These are phyloP conservation scores for Myiozetetes cayanensis DNA, from an alignment of 2,113 vertebrate genomes.

Conservation along the genomic window DNA sequence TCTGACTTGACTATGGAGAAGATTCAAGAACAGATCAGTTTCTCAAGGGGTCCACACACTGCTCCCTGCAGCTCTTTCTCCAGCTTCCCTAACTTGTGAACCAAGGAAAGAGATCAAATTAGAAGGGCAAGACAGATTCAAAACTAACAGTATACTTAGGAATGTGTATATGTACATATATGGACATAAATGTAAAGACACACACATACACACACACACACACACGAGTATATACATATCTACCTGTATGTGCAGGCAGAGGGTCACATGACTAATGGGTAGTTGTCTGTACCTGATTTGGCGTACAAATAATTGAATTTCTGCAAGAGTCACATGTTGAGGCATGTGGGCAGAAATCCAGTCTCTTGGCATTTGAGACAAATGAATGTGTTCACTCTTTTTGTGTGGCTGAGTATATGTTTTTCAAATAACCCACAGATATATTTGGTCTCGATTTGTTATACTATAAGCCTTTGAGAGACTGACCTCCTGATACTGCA, in stretches of 20 bases:
- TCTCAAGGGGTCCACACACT: accelerated
- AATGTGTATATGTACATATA: neutral
- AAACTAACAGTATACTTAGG: neutral
- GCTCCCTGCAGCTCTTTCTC: neutral
- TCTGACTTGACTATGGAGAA: neutral
- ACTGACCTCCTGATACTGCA: neutral
- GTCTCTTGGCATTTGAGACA: neutral
- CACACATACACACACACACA: neutral
- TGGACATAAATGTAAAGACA: neutral
- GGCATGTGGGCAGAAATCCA: neutral
- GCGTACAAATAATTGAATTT: neutral
- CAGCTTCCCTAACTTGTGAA: neutral
- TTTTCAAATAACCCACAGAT: neutral
- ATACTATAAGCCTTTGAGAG: neutral
- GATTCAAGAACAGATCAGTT: neutral
- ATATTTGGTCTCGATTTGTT: neutral
- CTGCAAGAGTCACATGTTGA: neutral
- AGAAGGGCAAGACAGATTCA: neutral
- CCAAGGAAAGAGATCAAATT: neutral
- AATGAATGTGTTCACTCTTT: neutral
- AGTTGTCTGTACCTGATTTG: neutral
- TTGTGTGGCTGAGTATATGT: neutral
- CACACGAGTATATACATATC: neutral
- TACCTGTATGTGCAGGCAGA: neutral
- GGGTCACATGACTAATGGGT: neutral